Evolutionary conservation across 2,797 vertebrate species (phyloP).

Genomic region (Delichon dasypus): DNA sequence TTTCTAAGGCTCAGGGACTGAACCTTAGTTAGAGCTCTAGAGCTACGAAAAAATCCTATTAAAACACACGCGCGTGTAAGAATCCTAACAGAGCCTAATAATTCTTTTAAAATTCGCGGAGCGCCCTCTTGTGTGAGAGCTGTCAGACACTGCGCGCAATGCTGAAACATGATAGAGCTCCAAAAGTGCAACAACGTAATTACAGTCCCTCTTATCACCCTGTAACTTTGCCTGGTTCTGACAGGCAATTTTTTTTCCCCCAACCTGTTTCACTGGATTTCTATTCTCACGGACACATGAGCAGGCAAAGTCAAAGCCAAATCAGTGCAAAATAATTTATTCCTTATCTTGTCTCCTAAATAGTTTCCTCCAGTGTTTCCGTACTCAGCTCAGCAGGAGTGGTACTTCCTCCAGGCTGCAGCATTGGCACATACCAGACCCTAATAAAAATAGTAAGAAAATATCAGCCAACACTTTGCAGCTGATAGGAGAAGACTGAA

Average conservation of each 20-base stretch:
- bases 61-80: neutral
- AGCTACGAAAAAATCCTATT: neutral
- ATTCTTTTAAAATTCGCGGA: slow-evolving; percentile 62
- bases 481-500: neutral
- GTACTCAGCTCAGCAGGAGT: neutral
- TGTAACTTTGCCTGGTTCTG: neutral
- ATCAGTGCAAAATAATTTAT: neutral
- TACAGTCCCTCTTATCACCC: neutral
- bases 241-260: neutral
- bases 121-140: slow-evolving; percentile 72
- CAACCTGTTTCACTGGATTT: neutral
- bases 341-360: neutral
- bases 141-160: fast-evolving
- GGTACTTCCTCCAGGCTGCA: neutral
- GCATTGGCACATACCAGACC: neutral
- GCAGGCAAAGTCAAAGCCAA: neutral
- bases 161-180: neutral
- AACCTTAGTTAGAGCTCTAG: neutral
- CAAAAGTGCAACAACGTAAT: neutral
- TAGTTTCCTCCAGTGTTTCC: neutral
- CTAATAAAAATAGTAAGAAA: slow-evolving; percentile 16
- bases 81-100: neutral
- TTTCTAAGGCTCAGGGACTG: neutral
- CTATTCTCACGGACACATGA: neutral
- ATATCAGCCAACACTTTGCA: neutral